A percentile compares a stretch with the other conserved stretches of the same genome.
Evolutionary conservation across 2,797 vertebrate genomes (phyloP).

Genomic region (Tarsius wallacei): DNA sequence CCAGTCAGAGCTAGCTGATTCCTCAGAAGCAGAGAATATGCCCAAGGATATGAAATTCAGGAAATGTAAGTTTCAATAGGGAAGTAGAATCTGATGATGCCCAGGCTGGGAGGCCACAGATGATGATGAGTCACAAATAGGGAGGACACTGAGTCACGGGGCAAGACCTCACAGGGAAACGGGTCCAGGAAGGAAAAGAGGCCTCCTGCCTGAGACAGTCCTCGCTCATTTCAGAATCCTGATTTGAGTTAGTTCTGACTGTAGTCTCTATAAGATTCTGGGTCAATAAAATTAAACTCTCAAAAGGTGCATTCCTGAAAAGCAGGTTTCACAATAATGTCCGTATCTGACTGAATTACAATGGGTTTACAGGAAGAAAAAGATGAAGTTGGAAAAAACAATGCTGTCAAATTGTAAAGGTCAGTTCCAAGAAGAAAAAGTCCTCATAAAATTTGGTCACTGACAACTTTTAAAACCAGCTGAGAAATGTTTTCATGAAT

Average conservation of each 20-base stretch:
- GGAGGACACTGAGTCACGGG: neutral
- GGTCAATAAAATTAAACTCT: neutral
- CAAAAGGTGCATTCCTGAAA: neutral
- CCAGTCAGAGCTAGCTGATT: neutral
- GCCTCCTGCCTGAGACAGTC: no score
- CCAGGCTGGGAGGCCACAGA: neutral
- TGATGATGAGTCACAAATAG: slow-evolving; percentile 59
- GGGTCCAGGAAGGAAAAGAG: neutral
- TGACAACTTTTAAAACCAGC: slow-evolving; percentile 46
- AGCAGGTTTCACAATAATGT: neutral
- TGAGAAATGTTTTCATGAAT: neutral
- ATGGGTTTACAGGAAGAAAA: neutral
- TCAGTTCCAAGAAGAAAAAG: slow-evolving; percentile 3
- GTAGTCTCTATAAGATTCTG: neutral
- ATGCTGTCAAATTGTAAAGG: neutral
- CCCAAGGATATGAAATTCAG: slow-evolving; percentile 62
- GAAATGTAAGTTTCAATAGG: slow-evolving; percentile 60
- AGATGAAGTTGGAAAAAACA: neutral
- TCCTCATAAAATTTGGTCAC: slow-evolving; percentile 15
- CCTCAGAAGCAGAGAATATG: slow-evolving; percentile 53
- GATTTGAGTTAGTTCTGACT: neutral
- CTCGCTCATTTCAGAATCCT: neutral
- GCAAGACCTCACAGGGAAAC: neutral
- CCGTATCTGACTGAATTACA: neutral
- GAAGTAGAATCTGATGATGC: slow-evolving; percentile 65